These are phyloP conservation scores for Sphyrna mokarran DNA, from an alignment of 2,113 vertebrate genomes.

Conservation along the genomic window DNA sequence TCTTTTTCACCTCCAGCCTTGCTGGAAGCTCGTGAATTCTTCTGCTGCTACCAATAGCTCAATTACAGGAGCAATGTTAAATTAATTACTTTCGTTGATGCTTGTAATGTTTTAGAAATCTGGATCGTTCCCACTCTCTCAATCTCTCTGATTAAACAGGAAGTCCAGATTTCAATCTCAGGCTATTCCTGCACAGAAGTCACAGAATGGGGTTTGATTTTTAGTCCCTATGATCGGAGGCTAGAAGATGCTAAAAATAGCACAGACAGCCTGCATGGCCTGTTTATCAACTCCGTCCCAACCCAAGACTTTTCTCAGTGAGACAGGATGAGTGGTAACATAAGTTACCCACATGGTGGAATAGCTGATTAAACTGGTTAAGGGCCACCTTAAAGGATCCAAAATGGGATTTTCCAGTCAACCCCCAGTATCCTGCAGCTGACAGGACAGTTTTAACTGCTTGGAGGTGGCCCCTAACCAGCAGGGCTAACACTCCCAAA, in stretches of 20 bases:
- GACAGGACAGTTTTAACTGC: neutral
- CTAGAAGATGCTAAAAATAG: neutral
- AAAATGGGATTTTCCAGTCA: too few species aligned
- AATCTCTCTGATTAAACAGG: too few species aligned
- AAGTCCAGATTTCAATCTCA: neutral
- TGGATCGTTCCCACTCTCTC: neutral
- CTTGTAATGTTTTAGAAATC: neutral
- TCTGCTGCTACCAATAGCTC: neutral
- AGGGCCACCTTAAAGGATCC: neutral
- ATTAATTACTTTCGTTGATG: neutral
- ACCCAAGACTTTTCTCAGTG: too few species aligned
- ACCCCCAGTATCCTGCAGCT: neutral
- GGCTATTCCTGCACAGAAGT: neutral
- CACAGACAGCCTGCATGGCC: neutral
- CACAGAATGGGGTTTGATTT: neutral
- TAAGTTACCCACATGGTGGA: too few species aligned
- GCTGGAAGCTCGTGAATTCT: neutral
- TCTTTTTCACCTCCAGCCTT: neutral
- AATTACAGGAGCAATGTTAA: neutral
- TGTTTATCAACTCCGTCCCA: neutral
- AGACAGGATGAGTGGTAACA: neutral
- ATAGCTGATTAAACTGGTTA: neutral
- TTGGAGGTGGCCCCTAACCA: too few species aligned
- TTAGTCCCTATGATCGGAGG: neutral
- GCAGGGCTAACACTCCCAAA: neutral